Evolutionary conservation across 2,888 invertebrate species (phyloP).

Genomic region (Phasia obesa): DNA sequence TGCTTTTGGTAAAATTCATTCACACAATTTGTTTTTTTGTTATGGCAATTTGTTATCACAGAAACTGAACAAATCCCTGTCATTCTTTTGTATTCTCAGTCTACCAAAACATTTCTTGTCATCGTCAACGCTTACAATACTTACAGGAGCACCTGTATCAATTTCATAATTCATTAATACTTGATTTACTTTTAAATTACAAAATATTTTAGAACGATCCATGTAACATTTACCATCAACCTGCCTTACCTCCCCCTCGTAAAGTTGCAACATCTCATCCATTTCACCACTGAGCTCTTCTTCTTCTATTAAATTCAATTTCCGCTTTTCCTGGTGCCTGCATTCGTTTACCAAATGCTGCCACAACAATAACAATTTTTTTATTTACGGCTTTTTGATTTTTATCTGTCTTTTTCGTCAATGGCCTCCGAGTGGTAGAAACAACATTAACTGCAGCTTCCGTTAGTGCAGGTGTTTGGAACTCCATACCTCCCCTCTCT

Average conservation of each 20-base stretch:
- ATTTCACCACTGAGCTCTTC: neutral
- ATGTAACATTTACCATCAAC: conserved; percentile 14
- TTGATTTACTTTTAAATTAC: conserved; percentile 48
- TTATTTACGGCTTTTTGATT: neutral
- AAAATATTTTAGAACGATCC: conserved; percentile 52
- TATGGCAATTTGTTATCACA: conserved; percentile 17
- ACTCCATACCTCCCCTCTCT: conserved; percentile 71
- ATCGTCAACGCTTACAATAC: conserved; percentile 23
- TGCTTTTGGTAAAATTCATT: no score
- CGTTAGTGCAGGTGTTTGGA: conserved; percentile 26
- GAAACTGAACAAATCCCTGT: conserved; percentile 46
- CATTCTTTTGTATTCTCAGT: conserved; percentile 16
- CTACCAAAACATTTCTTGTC: conserved; percentile 38
- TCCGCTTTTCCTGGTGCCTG: conserved; percentile 26
- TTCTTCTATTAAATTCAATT: conserved; percentile 14
- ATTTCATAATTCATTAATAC: conserved; percentile 49
- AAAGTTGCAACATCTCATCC: conserved; percentile 39
- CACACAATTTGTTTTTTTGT: no score
- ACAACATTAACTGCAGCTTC: conserved; percentile 5
- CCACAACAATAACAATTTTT: conserved; percentile 24
- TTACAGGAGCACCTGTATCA: conserved; percentile 57
- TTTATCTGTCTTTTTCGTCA: neutral
- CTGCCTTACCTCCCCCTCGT: conserved; percentile 40
- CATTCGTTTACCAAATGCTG: conserved; percentile 25
- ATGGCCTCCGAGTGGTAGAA: neutral